These are phyloP conservation scores for Dicranocentrus wangi DNA, from an alignment of 2,888 invertebrate species.

Conservation along the genomic window DNA sequence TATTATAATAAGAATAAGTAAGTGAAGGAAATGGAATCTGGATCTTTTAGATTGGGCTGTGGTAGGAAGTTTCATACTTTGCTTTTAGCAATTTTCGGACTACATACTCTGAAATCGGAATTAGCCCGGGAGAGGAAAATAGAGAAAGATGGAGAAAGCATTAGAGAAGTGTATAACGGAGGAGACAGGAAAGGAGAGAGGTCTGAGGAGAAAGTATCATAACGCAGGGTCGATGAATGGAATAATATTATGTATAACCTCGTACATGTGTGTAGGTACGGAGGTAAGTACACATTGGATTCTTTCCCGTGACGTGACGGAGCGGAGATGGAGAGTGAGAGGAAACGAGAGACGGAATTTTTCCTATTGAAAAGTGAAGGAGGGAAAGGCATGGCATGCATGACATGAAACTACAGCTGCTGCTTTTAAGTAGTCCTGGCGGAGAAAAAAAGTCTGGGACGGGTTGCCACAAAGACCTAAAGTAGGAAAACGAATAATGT, in stretches of 20 bases:
- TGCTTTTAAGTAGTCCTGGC: constrained; percentile 17
- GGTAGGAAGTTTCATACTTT: not conserved
- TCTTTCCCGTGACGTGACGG: constrained; percentile 43
- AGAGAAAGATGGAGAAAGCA: constrained; percentile 27
- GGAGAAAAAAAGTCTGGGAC: constrained; percentile 33
- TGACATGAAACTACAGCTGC: constrained; percentile 25
- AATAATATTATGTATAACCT: constrained; percentile 55
- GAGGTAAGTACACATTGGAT: constrained; percentile 3
- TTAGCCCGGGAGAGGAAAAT: constrained; percentile 49
- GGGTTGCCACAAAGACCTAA: constrained; percentile 39
- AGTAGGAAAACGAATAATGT: constrained; percentile 38
- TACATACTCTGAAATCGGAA: constrained; percentile 50
- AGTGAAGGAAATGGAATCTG: constrained; percentile 53
- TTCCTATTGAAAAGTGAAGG: constrained; percentile 18
- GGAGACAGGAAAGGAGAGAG: constrained; percentile 10
- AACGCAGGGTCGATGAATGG: constrained; percentile 55
- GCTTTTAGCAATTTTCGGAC: constrained; percentile 34
- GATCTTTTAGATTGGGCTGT: constrained; percentile 41
- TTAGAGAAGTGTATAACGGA: not conserved
- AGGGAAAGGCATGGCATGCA: constrained; percentile 20
- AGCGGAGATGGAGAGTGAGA: constrained; percentile 18
- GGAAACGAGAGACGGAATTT: constrained; percentile 25
- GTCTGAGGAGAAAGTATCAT: constrained; percentile 41
- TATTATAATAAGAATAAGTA: constrained; percentile 46
- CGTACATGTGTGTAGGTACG: not conserved